Evolutionary conservation across 2,888 invertebrate species (phyloP).

Genomic region (Lasius platythorax): DNA sequence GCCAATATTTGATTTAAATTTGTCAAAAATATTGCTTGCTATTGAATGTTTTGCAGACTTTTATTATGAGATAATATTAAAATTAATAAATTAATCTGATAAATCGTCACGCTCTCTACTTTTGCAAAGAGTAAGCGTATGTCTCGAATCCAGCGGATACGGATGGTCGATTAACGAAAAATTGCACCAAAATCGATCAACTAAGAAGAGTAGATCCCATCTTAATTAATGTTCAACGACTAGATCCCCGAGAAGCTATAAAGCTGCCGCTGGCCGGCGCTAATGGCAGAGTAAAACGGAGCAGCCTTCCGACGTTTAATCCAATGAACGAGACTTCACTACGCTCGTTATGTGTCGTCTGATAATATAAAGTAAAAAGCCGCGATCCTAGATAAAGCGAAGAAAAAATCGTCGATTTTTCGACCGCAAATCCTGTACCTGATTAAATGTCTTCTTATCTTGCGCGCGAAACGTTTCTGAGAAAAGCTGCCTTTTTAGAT

Average conservation of each 20-base stretch:
- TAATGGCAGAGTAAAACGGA: conserved; percentile 70
- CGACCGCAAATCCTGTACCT: background rate
- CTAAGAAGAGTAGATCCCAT: conserved; percentile 57
- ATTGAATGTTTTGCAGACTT: background rate
- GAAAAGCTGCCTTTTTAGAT: background rate
- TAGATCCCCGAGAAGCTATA: conserved; percentile 47
- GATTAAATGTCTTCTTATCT: conserved; percentile 40
- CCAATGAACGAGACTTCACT: conserved; percentile 59
- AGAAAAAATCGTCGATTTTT: conserved; percentile 45
- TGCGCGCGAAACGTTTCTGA: background rate
- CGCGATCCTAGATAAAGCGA: conserved; percentile 27
- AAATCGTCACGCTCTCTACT: background rate
- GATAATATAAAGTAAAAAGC: conserved; percentile 58
- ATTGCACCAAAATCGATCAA: conserved; percentile 48
- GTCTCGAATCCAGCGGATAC: background rate
- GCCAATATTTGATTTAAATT: background rate
- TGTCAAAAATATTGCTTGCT: background rate
- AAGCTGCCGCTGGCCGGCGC: conserved; percentile 66
- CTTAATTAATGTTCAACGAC: conserved; percentile 65
- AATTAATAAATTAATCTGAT: conserved; percentile 27
- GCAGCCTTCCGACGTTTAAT: conserved; percentile 60
- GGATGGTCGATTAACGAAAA: conserved; percentile 61
- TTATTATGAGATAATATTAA: background rate
- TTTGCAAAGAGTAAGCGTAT: background rate
- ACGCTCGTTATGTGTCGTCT: conserved; percentile 64